A percentile compares a stretch with the other conserved stretches of the same genome.
These are phyloP conservation scores for Blennius ocellaris DNA, from an alignment of 2,113 vertebrate genomes.

Conservation along the genomic window DNA sequence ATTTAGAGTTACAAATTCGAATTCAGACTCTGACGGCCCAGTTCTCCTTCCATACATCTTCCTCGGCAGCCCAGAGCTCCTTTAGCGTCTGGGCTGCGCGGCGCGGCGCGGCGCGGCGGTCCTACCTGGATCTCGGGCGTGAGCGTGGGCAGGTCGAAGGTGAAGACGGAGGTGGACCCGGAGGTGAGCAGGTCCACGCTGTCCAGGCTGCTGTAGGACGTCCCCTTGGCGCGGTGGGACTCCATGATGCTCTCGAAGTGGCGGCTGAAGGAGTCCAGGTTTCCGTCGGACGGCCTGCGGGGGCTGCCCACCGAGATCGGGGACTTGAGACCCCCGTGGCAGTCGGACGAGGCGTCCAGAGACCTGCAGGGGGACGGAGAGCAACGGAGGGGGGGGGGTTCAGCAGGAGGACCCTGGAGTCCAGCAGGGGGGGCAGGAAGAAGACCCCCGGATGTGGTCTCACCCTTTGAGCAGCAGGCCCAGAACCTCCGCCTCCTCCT, in stretches of 20 bases:
- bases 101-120: accelerated
- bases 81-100: too few relatives aligned
- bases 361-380: conserved; percentile 47
- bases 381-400: not conserved
- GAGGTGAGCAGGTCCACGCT: conserved; percentile 92
- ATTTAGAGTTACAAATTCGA: too few relatives aligned
- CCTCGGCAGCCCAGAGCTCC: too few relatives aligned
- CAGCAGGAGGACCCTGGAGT: too few relatives aligned
- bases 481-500: conserved; percentile 74
- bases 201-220: conserved; percentile 96
- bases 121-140: conserved; percentile 88
- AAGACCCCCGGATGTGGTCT: conserved; percentile 17
- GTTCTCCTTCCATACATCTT: too few relatives aligned
- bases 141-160: conserved; percentile 91
- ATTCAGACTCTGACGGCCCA: too few relatives aligned
- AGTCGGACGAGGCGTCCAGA: conserved; percentile 12
- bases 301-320: conserved; percentile 87
- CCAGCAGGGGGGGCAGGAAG: not conserved
- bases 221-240: conserved; percentile 96
- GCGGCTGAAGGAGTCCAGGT: conserved; percentile 95
- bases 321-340: conserved; percentile 83
- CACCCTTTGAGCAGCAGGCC: conserved; percentile 76
- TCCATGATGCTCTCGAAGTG: conserved; percentile 98
- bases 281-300: conserved; percentile 87
- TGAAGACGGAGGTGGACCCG: conserved; percentile 87